A percentile compares a stretch with the other conserved stretches of the same genome.
Conservation (phyloP, 2,888 invertebrate genomes). For the Lepidochrysops patricia region DNA sequence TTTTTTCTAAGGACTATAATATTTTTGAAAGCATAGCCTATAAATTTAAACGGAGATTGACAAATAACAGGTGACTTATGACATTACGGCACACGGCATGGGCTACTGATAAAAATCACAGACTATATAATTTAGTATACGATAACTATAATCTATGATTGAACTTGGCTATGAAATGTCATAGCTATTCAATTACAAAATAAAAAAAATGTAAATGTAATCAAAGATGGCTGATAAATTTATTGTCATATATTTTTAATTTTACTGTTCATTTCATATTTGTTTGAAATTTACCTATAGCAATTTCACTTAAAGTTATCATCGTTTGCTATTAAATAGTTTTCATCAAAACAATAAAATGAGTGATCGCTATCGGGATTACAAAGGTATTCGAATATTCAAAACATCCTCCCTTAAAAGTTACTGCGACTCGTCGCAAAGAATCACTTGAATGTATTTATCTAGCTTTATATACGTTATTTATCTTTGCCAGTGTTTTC, state of each 20-base stretch:
- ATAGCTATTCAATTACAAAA: neutral
- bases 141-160: no score
- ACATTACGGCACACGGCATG: no score
- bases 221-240: neutral
- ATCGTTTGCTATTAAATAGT: constrained; percentile 8
- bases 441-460: constrained; percentile 23
- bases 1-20: no score
- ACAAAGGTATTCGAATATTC: constrained; percentile 53
- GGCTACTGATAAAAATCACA: no score
- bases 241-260: neutral
- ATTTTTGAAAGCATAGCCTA: no score
- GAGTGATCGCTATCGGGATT: constrained; percentile 46
- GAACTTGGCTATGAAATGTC: no score
- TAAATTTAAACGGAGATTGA: no score
- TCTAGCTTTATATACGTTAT: constrained; percentile 55
- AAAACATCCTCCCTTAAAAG: neutral
- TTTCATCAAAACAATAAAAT: constrained; percentile 26
- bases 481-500: constrained; percentile 84
- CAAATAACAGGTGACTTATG: no score
- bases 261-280: neutral
- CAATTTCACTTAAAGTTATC: no score
- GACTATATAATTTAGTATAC: no score
- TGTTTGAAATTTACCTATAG: neutral
- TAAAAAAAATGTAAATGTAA: no score
- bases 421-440: constrained; percentile 8